Evolutionary conservation across 2,888 invertebrate genomes (phyloP), one percentile per base, ranked within the genome.

Genomic region (Tachina fera): DNA sequence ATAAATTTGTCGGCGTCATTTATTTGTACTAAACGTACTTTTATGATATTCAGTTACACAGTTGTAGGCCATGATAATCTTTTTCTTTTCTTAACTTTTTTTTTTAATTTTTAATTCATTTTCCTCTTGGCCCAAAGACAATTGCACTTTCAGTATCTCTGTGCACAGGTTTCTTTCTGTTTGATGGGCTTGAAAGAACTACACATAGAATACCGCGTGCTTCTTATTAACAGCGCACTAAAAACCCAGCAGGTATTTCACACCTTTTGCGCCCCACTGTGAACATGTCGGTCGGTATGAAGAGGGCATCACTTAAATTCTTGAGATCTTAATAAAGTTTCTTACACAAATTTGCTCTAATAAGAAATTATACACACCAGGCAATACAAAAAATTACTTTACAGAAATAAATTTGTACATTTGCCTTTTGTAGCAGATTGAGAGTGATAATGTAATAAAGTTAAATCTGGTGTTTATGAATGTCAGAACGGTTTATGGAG

Each of bases 231-330:
- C 91, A 90, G 89, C 91, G 89, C 91, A 91, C 90, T 91, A 89
- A 67, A 77, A 90, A 90, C 91, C 89, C 92, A 92, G 91, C 91
- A 92, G 91, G 91, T 91, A 91, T 90, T 91, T 92, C 91, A 91
- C 91, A 91, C 91, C 92, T 92, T 91, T 88, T 90, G 90, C 90
- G 88, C 89, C 91, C 92, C 90, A 89, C 91, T 90, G 91, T 84
- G 90, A 83, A 76, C 56, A 71, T 87, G 78, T 89, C 89, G 89
- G 78, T 89, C 89, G 89, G 89, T 90, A 78, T 67, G 71, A 72
- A 86, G 31, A 71, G 77, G 31, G 84, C 86, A 90, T 90, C 91
- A 91, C 90, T 91, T 91, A 90, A 89, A 90, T 90, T 90, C 90
- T 91, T 91, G 91, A 91, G 90, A 91, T 91, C 91, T 91, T 89